Evolutionary conservation across 2,113 vertebrate species (phyloP), one percentile per base, ranked within the genome.

Genomic region (Phrynosoma platyrhinos): DNA sequence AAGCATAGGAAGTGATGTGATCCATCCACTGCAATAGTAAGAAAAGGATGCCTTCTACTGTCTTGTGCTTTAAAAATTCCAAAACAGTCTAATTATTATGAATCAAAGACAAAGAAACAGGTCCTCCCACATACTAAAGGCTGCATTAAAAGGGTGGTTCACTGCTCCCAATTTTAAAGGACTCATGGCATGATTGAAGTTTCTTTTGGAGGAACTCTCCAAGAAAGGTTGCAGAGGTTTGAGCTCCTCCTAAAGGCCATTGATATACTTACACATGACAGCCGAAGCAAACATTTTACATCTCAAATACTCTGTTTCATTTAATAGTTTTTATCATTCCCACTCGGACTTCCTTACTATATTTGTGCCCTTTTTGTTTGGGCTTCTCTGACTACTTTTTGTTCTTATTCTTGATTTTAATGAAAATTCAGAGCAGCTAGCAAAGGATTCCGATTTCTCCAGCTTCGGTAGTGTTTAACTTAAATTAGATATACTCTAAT

Each of bases 181-280:
- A 5, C 1, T 8, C 40, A 5, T 79, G 13, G 36, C 40, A 21
- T 21, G 1, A 36, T 36, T 36, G 84, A n/a, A 77, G 32, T 47
- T 20, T 27, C 84, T 78, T 79, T 62, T 18, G 14, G 5, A 47
- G 47, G 2, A 30, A 14, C 2, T 1, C 40, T 86, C 30, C 62
- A 0, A 66, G 9, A n/a, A 86, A 53, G 30, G 81, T 88, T 88
- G 62, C 62, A 30, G 53, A 58, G 81, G 14, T 21, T 88, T 53
- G 42, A 69, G 42, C 81, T 68, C 81, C 87, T 74, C 55, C 80
- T 83, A 83, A 53, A 69, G 87, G 87, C 62, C 62, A 69, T 69
- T 40, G 4, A 14, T 21, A 20, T 12, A 78, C 36, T 53, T 83
- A 12, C 87, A 82, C 3, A 13, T 47, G 6, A 47, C 21, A 1